Evolutionary conservation across 2,888 invertebrate species (phyloP).

Genomic region (Oscheius sp.): DNA sequence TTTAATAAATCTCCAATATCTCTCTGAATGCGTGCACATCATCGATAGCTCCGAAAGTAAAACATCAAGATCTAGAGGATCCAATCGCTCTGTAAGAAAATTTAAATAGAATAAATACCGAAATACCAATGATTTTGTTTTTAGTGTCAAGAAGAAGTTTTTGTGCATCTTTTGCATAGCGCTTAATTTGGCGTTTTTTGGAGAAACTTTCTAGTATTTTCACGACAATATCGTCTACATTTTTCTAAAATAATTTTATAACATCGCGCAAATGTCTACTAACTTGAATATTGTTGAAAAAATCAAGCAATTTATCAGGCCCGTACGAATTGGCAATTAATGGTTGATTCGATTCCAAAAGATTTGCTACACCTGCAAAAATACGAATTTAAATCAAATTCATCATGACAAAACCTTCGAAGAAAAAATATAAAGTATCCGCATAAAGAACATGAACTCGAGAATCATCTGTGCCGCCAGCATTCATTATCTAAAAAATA

Average conservation of each 20-base stretch:
- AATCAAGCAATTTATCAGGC: conserved; percentile 82
- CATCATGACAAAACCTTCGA: no score
- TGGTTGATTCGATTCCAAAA: conserved; percentile 88
- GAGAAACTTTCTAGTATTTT: conserved; percentile 54
- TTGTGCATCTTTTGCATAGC: conserved; percentile 32
- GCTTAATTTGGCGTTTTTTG: conserved; percentile 36
- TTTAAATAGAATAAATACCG: background rate
- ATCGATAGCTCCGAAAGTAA: conserved; percentile 89
- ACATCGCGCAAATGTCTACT: background rate
- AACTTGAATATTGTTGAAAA: conserved; percentile 82
- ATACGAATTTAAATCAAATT: background rate
- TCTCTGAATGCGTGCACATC: conserved; percentile 88
- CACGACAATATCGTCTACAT: conserved; percentile 53
- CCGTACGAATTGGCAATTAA: conserved; percentile 89
- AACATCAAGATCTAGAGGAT: conserved; percentile 87
- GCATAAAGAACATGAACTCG: conserved; percentile 85
- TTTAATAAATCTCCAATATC: conserved; percentile 89
- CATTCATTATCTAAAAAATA: conserved; percentile 64
- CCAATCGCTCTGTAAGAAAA: conserved; percentile 73
- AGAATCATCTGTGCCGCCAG: conserved; percentile 78
- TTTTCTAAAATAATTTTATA: conserved; percentile 34
- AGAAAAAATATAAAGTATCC: conserved; percentile 85
- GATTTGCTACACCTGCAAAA: conserved; percentile 80
- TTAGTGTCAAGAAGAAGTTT: conserved; percentile 24
- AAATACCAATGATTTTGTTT: conserved; percentile 13